Evolutionary conservation across 2,888 invertebrate genomes (phyloP).

Genomic region (Tridacna gigas): DNA sequence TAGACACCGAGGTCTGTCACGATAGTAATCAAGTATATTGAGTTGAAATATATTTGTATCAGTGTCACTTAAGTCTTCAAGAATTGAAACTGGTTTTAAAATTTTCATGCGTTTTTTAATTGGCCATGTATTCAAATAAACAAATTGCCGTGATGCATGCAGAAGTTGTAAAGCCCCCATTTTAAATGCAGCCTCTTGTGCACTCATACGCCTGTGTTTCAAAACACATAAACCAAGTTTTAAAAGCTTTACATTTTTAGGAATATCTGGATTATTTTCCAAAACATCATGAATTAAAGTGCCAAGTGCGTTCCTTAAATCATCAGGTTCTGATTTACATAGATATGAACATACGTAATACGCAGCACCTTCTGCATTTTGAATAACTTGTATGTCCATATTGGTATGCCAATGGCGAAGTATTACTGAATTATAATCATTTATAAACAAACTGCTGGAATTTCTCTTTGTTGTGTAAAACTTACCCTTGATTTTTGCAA

Average conservation of each 20-base stretch:
- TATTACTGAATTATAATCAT: conserved; percentile 44
- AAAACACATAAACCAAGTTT: conserved; percentile 49
- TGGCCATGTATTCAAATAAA: conserved; percentile 41
- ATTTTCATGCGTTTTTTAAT: conserved; percentile 33
- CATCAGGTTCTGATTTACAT: conserved; percentile 50
- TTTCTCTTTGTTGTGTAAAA: conserved; percentile 41
- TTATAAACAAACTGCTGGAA: conserved; percentile 13
- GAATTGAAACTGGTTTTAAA: conserved; percentile 9
- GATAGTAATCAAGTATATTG: conserved; percentile 48
- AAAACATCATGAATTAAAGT: conserved; percentile 32
- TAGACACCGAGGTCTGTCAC: conserved; percentile 28
- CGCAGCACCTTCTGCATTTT: conserved; percentile 54
- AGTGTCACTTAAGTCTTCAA: conserved; percentile 2
- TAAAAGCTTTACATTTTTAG: conserved; percentile 16
- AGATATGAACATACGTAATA: conserved; percentile 51
- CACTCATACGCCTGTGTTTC: conserved; percentile 41
- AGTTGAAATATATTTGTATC: conserved; percentile 41
- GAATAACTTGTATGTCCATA: conserved; percentile 50
- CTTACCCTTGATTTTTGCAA: conserved; percentile 32
- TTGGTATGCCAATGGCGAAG: conserved; percentile 51
- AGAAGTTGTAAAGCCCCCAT: conserved; percentile 38
- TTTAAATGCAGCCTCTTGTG: conserved; percentile 52
- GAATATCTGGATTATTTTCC: conserved; percentile 20
- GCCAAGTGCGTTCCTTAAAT: conserved; percentile 42
- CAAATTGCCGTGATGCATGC: conserved; percentile 26